These are phyloP conservation scores for Calonectris borealis DNA, from an alignment of 2,113 vertebrate species.

Conservation along the genomic window DNA sequence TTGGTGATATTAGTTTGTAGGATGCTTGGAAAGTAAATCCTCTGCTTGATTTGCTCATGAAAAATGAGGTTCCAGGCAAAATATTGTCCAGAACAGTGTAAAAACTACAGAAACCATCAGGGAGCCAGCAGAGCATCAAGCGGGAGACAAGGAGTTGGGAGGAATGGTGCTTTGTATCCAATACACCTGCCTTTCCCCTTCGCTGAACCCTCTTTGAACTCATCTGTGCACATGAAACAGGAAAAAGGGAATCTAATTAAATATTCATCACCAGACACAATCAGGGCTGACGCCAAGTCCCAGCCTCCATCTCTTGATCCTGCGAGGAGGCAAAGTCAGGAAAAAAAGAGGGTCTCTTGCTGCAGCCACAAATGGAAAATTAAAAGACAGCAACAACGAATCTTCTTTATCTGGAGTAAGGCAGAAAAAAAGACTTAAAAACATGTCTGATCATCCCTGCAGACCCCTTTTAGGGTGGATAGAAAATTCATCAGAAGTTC, in stretches of 20 bases:
- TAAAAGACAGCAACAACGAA: neutral
- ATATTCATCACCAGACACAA: neutral
- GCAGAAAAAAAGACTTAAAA: neutral
- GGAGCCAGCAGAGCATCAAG: neutral
- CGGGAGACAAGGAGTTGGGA: accelerated
- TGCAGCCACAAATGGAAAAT: neutral
- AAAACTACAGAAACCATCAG: neutral
- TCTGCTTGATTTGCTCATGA: neutral
- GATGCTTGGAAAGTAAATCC: neutral
- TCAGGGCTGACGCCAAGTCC: neutral
- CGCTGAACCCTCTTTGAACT: neutral
- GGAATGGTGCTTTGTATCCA: neutral
- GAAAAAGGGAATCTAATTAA: neutral
- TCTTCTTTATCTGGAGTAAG: neutral
- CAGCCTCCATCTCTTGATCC: neutral
- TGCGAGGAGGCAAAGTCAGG: neutral
- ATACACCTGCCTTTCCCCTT: neutral
- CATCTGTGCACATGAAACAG: neutral
- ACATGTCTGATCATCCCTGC: accelerated
- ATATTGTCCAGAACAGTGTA: accelerated
- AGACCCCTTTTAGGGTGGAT: neutral
- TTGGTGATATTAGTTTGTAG: neutral
- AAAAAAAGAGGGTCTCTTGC: accelerated
- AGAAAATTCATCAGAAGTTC: neutral
- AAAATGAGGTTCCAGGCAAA: neutral